These are phyloP conservation scores for Amphiprion clarkii DNA, from an alignment of 2,797 vertebrate genomes.

Conservation along the genomic window DNA sequence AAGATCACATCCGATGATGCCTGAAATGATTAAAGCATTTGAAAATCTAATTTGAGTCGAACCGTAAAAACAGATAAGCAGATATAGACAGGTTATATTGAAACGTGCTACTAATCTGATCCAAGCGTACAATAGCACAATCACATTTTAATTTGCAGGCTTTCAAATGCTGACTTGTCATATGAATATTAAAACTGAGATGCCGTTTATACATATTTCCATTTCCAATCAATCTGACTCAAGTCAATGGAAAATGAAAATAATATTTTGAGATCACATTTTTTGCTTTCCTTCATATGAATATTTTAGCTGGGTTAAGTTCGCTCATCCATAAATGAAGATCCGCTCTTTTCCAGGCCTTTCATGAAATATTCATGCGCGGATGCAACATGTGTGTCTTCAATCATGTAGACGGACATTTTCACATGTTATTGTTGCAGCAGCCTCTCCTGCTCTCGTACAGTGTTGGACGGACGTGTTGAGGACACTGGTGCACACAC, in stretches of 20 bases:
- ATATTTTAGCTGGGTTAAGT: constrained; percentile 66
- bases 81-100: not conserved
- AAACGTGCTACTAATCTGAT: not conserved
- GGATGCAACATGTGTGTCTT: constrained; percentile 51
- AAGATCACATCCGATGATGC: not conserved
- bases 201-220: constrained; percentile 31
- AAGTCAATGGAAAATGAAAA: constrained; percentile 26
- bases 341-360: constrained; percentile 26
- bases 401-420: constrained; percentile 5
- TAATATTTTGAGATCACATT: constrained; percentile 34
- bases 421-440: constrained; percentile 21
- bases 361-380: constrained; percentile 53
- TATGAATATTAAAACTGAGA: not conserved
- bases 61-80: not conserved
- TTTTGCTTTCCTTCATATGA: constrained; percentile 42
- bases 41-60: constrained; percentile 1
- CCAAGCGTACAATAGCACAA: not conserved
- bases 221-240: constrained; percentile 21
- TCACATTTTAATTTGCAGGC: not conserved
- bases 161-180: not conserved
- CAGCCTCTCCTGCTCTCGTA: constrained; percentile 7
- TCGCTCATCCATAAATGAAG: constrained; percentile 61
- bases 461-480: constrained; percentile 9
- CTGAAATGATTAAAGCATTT: not conserved
- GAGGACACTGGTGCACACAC: constrained; percentile 33